Conservation (phyloP, 2,888 invertebrate genomes). For the Monoplex corrugatus region DNA sequence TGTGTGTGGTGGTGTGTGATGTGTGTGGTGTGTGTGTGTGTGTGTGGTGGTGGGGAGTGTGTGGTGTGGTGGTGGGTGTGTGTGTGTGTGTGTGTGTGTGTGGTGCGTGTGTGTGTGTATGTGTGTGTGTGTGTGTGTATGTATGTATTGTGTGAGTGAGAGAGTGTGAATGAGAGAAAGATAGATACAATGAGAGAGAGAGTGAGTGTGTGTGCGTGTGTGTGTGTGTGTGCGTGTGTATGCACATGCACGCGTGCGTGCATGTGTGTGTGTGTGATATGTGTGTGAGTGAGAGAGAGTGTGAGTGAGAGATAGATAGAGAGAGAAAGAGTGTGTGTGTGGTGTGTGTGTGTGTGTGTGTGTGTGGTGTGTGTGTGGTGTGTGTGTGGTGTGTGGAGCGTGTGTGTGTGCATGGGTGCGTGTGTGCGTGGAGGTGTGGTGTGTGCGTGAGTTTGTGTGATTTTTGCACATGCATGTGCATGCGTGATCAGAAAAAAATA, state of each 20-base stretch:
- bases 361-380: neutral
- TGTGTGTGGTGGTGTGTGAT: constrained; percentile 23
- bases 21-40: constrained; percentile 24
- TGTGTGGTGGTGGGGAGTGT: neutral
- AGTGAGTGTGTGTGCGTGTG: neutral
- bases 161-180: too few species aligned
- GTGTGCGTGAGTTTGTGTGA: constrained; percentile 17
- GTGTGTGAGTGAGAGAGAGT: neutral
- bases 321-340: neutral
- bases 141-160: too few species aligned
- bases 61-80: neutral
- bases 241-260: neutral
- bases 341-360: neutral
- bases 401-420: neutral
- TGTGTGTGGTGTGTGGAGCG: too few species aligned
- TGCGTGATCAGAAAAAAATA: too few species aligned
- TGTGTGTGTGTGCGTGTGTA: constrained; percentile 2
- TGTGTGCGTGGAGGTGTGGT: constrained; percentile 35
- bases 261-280: too few species aligned
- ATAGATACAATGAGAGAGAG: too few species aligned
- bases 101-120: neutral
- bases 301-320: neutral
- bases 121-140: constrained; percentile 5
- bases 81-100: constrained; percentile 12
- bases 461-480: constrained; percentile 32